Evolutionary conservation across 2,797 vertebrate genomes (phyloP).

Genomic region (Coregonus sp.): DNA sequence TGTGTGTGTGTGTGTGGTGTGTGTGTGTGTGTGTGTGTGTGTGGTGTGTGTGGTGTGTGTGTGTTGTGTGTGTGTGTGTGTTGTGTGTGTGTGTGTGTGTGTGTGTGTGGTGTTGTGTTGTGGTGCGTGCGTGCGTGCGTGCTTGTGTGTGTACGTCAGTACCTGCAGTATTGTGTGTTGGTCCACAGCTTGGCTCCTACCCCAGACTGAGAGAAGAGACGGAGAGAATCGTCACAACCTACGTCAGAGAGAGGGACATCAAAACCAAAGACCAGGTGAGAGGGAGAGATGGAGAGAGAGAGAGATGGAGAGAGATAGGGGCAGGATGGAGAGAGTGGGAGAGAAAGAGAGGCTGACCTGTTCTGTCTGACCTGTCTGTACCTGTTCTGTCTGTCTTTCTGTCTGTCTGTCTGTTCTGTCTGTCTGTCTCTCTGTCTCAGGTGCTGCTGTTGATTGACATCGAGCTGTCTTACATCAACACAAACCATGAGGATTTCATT

Average conservation of each 20-base stretch:
- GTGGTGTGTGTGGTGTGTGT: slow-evolving; percentile 14
- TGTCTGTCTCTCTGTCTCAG: slow-evolving; percentile 59
- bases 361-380: neutral
- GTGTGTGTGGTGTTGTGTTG: slow-evolving; percentile 3
- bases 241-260: slow-evolving; percentile 88
- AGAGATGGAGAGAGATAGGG: neutral
- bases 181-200: slow-evolving; percentile 84
- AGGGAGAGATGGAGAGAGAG: slow-evolving; percentile 1
- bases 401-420: neutral
- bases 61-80: neutral
- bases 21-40: slow-evolving; percentile 25
- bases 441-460: slow-evolving; percentile 94
- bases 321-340: slow-evolving; percentile 6
- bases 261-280: slow-evolving; percentile 93
- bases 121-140: slow-evolving; percentile 27
- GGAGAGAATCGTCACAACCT: slow-evolving; percentile 90
- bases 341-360: neutral
- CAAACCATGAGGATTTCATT: slow-evolving; percentile 97
- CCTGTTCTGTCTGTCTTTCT: neutral
- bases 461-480: slow-evolving; percentile 97
- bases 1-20: slow-evolving; percentile 11
- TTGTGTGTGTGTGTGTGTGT: slow-evolving; percentile 16
- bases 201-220: slow-evolving; percentile 91
- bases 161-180: slow-evolving; percentile 51
- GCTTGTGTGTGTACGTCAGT: slow-evolving; percentile 32